Base-by-base conservation (phyloP, 2,113 vertebrate genomes). In the Lasiurus borealis region DNA sequence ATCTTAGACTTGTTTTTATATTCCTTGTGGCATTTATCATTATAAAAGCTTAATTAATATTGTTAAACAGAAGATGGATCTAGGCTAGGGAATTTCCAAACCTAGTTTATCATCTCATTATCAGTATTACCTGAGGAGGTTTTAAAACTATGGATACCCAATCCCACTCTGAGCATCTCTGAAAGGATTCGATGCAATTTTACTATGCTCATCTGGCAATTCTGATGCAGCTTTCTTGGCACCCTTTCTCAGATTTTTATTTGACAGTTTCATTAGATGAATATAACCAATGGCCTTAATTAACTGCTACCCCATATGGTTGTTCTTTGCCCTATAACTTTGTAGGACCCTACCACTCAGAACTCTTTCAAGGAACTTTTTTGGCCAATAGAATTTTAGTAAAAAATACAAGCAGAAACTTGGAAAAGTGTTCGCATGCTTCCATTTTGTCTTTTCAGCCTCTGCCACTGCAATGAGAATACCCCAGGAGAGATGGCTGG, bases 371-470 rank as follows among this genome's bases (percentile, higher is more conserved):
- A 36, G 50, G 27, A 27, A 72, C 21, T 46, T 68, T 18, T 94
- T 81, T 72, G 21, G 25, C 46, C 71, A 78, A 72, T 2, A 94
- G 29, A 94, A 78, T 83, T 89, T 87, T 66, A 82, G 88, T 54
- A 89, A 91, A 40, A 15, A 64, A 54, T 34, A 6, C 40, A 62
- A 90, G 40, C 8, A 36, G 64, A 92, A 31, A 82, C 40, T 46
- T 73, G 40, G 40, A n/a, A 92, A 78, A 69, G 75, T 52, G 7
- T 29, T 85, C 44, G 13, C 48, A 52, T 50, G 21, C 59, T 72
- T 94, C 71, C 18, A 57, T 69, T 81, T 90, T 72, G 69, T 73
- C 40, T 57, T 76, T 69, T 89, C 27, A 69, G 16, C 21, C 8
- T n/a, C 72, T 52, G 34, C 29, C 31, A 59, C 66, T 36, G 4